A percentile compares a stretch with the other conserved stretches of the same genome.
These are phyloP conservation scores for Copsychus sechellarum DNA, from an alignment of 2,113 vertebrate species.

Conservation along the genomic window DNA sequence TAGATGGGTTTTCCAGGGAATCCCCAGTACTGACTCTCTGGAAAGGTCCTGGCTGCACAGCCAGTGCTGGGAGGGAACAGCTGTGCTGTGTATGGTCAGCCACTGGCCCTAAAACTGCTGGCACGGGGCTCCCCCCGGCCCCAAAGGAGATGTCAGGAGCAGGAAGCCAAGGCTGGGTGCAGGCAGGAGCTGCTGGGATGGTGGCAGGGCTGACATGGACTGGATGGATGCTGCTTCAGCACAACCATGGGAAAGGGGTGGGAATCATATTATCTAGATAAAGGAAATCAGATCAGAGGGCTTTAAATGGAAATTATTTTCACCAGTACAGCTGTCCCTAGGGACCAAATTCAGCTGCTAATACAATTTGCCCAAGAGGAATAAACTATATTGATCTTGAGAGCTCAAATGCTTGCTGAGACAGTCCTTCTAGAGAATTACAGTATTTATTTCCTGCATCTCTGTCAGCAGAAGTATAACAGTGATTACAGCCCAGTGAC, in stretches of 20 bases:
- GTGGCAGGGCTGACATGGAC: not conserved
- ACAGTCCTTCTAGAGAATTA: not conserved
- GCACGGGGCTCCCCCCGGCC: fast-evolving
- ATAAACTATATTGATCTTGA: not conserved
- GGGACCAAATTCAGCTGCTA: not conserved
- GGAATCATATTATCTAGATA: not conserved
- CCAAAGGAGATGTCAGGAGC: not conserved
- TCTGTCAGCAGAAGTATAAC: not conserved
- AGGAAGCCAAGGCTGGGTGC: not conserved
- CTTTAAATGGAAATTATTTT: slow-evolving; percentile 15
- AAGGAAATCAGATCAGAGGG: not conserved
- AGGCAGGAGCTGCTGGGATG: not conserved
- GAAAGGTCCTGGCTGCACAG: not conserved
- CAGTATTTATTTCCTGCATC: not conserved
- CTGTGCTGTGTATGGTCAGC: fast-evolving
- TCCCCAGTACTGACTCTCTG: fast-evolving
- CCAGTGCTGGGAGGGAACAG: fast-evolving
- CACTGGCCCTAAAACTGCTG: not conserved
- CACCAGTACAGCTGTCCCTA: not conserved
- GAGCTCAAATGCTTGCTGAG: not conserved
- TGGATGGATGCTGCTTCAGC: not conserved
- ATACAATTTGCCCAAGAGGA: slow-evolving; percentile 1
- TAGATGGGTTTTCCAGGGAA: fast-evolving
- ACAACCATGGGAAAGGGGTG: not conserved
- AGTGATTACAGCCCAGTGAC: not conserved